phyloP scores from a whole-genome alignment of 1,140 invertebrate genomes.

The Elymnias hypermnestra region DNA sequence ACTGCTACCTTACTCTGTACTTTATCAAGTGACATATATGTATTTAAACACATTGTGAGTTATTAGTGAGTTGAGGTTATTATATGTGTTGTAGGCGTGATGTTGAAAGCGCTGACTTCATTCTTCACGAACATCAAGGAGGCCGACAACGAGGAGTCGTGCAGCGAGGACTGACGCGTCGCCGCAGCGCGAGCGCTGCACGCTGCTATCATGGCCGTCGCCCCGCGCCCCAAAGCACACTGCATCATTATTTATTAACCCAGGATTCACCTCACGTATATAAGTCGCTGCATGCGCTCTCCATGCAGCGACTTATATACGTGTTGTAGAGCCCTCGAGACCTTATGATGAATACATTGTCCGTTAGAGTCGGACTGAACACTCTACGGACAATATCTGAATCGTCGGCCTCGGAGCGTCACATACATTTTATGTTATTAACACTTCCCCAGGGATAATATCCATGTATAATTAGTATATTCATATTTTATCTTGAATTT shows the following conservation, averaged over 20 bases:
- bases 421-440: too few relatives aligned
- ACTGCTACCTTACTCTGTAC: too few relatives aligned
- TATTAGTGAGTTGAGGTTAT: too few relatives aligned
- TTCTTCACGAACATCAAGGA: slow-evolving; percentile 76
- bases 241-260: slow-evolving; percentile 57
- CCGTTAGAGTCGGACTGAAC: too few relatives aligned
- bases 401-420: too few relatives aligned
- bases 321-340: neutral
- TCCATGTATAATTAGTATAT: too few relatives aligned
- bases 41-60: too few relatives aligned
- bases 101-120: slow-evolving; percentile 76
- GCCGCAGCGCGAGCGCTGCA: slow-evolving; percentile 21
- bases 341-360: neutral
- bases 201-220: slow-evolving; percentile 10
- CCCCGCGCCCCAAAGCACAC: slow-evolving; percentile 28
- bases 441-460: too few relatives aligned
- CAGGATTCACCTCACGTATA: neutral
- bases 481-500: too few relatives aligned
- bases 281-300: neutral
- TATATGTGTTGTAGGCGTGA: slow-evolving; percentile 68
- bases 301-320: too few relatives aligned
- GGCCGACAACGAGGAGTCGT: slow-evolving; percentile 64
- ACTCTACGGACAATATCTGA: too few relatives aligned
- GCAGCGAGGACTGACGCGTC: slow-evolving; percentile 67
- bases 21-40: too few relatives aligned